Evolutionary conservation across 2,888 invertebrate genomes (phyloP), one percentile per base, ranked within the genome.

Genomic region (Dexiosoma caninum): DNA sequence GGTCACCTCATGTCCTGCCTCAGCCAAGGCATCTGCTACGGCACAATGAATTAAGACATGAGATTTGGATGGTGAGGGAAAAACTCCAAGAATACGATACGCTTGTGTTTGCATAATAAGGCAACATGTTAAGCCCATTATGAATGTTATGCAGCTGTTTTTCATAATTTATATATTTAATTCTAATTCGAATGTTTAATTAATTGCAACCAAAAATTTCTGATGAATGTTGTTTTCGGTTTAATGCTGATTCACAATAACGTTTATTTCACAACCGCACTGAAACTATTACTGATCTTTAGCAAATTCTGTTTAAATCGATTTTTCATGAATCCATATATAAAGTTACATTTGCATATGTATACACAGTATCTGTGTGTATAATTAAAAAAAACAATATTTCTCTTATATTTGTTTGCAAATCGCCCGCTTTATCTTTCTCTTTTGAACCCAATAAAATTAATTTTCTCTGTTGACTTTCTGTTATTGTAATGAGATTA

Each of bases 1-100:
- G 0, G 89, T 89, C 1, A 89, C 84, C 19, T 89, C 84, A 67
- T 90, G 89, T 2, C 89, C 89, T 2, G 77, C 80, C 37, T 87
- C 84, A 0, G 87, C 87, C 30, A 90, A 74, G 0, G 85, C 82
- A 27, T 85, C 85, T 62, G 87, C 85, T 21, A 89, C 76, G 1
- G 87, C 84, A 70, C 84, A 85, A 35, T 88, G 88, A 32, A 89
- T 85, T 57, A 88, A 82, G 16, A 88, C 57, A 82, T 90, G 89
- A 0, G 89, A 88, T 6, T 86, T 86, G 4, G 86, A 85, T 3
- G 86, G 85, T 0, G 85, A 83, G 32, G 87, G 84, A 55, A 87
- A 89, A 2, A 89, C 62, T 0, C 86, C 87, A 16, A 89, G 77
- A 16, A 89, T 89, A 8, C 88, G 87, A 16, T 87, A 85, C 0